phyloP scores from a whole-genome alignment of 2,888 invertebrate genomes.

The Heliconius aoede region DNA sequence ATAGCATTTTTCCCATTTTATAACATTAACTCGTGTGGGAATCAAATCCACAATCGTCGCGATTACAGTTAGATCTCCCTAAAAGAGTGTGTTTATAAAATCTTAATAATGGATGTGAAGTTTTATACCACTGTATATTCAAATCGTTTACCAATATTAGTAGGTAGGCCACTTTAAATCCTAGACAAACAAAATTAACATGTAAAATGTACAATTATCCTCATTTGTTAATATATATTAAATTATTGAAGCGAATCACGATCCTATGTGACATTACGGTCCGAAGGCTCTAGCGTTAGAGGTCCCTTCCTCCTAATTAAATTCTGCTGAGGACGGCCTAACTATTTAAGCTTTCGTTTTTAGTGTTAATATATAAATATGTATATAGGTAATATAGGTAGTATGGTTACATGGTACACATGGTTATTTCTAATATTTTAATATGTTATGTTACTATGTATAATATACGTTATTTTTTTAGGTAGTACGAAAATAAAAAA shows the following conservation, averaged over 20 bases:
- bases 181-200: constrained; percentile 7
- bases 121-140: background rate
- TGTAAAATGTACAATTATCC: constrained; percentile 18
- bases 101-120: too few relatives aligned
- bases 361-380: background rate
- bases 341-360: constrained; percentile 23
- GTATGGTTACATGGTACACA: too few relatives aligned
- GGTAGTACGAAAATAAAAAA: too few relatives aligned
- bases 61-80: too few relatives aligned
- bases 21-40: too few relatives aligned
- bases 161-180: background rate
- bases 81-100: too few relatives aligned
- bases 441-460: background rate
- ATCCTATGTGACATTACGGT: constrained; percentile 40
- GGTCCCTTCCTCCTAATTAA: constrained; percentile 44
- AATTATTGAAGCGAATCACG: constrained; percentile 38
- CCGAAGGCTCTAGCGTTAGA: constrained; percentile 39
- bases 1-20: too few relatives aligned
- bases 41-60: too few relatives aligned
- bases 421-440: background rate
- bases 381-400: background rate
- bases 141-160: background rate
- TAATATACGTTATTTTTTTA: too few relatives aligned
- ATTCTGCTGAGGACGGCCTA: constrained; percentile 29
- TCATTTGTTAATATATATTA: constrained; percentile 20